Evolutionary conservation across 2,797 vertebrate genomes (phyloP), one percentile per base, ranked within the genome.

Genomic region (Gallinago solitaria): DNA sequence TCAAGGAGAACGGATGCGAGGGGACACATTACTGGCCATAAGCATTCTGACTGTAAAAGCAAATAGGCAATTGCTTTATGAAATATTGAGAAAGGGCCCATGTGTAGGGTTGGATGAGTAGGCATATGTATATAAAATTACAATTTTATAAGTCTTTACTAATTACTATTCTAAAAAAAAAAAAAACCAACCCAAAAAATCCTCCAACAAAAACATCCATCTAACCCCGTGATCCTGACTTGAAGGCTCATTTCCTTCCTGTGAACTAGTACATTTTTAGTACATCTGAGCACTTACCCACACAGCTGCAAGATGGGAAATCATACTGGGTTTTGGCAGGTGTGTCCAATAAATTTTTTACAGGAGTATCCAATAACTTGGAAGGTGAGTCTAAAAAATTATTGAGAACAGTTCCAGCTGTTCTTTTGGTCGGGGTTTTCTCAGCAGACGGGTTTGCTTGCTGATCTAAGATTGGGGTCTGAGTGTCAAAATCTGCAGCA

Each of bases 251-350:
- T 94, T 96, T 94, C 83, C 93, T 96, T 95, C 89, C 89, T 89
- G 88, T 88, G 89, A 92, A 61, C 92, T 83, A 79, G 47, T 67
- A 54, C 9, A 16, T 69, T 90, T 91, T 94, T 43, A 71, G 81
- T 63, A 71, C 33, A 65, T 65, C 77, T 90, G 86, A 65, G 94
- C 39, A 98, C 99, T 99, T 98, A 99, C 99, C 99, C 96, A 99
- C 98, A 97, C 99, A 99, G 96, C 99, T 99, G 96, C 99, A 99
- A 61, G 99, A 99, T 87, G 99, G 98, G 93, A 99, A 99, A 95
- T 99, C 99, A 95, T 99, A 99, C 53, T 99, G 99, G 77, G 99
- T 99, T 98, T 99, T 99, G 96, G 99, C 96, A 87, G 99, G 99
- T 81, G 99, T 99, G 94, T 99, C 99, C 95, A 99, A 95, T 86